Evolutionary conservation across 2,797 vertebrate genomes (phyloP), one percentile per base, ranked within the genome.

Genomic region (Vultur gryphus): DNA sequence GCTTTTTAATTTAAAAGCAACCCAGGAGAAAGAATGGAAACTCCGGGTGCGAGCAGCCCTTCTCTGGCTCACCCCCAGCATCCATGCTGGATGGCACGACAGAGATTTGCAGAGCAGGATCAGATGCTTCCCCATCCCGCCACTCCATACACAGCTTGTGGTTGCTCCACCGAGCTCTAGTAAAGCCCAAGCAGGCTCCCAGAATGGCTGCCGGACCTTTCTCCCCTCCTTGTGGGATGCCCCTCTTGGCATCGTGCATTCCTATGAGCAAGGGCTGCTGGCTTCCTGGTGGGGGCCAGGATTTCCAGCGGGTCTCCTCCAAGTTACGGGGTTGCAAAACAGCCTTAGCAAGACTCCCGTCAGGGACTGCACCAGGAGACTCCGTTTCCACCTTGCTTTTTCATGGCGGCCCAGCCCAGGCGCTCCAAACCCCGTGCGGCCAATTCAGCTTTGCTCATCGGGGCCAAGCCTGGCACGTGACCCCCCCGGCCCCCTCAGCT

Each of bases 401-500:
- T 66, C n/a, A 54, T 2, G 3, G 28, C 16, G 51, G 39, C 55
- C 44, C 54, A 65, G 41, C 25, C 41, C 31, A 16, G 15, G 31
- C 4, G 7, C 61, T 28, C 37, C 81, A 69, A 82, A 67, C 12
- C 16, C 43, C 1, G 0, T 0, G 0, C 13, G 29, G 37, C 8
- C 2, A 0, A 31, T 69, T 62, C 54, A 49, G 21, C 46, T 54
- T 29, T 21, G 46, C 54, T 49, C 33, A 46, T 6, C 1, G 5
- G 20, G 51, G 39, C 62, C 81, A 57, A 89, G n/a, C 41, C 58
- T 3, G 4, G 70, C 44, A 87, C 1, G 1, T n/a, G 41, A 49
- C 5, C 4, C 5, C 16, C 13, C 23, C 6, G 0, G 46, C 7
- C 26, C n/a, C 11, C 23, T n/a, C 1, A 0, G 69, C 28, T 52